These are phyloP conservation scores for Phataginus tricuspis DNA, from an alignment of 2,797 vertebrate species.

Conservation along the genomic window DNA sequence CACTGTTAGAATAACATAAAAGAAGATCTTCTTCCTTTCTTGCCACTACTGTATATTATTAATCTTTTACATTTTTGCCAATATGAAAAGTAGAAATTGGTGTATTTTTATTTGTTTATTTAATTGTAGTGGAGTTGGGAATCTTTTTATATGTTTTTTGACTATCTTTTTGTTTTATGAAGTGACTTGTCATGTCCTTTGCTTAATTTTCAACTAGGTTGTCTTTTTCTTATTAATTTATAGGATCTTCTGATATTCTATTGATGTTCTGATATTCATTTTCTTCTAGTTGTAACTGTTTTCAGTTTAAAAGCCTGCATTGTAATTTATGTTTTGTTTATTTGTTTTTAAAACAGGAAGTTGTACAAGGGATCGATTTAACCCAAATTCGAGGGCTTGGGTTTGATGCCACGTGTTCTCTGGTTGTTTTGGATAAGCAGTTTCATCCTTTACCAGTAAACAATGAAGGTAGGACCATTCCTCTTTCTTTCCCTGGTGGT, in stretches of 20 bases:
- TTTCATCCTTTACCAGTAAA: slow-evolving; percentile 93
- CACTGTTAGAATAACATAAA: background rate
- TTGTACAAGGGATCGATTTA: slow-evolving; percentile 86
- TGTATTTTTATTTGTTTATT: slow-evolving; percentile 53
- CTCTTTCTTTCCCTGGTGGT: background rate
- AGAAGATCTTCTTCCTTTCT: background rate
- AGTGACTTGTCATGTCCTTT: background rate
- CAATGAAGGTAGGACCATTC: slow-evolving; percentile 86
- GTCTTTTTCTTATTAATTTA: slow-evolving; percentile 34
- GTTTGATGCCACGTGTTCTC: slow-evolving; percentile 96
- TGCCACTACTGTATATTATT: background rate
- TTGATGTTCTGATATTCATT: slow-evolving; percentile 19
- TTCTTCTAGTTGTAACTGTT: background rate
- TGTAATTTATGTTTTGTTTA: slow-evolving; percentile 40
- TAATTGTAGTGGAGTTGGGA: background rate
- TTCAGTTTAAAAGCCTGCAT: slow-evolving; percentile 21
- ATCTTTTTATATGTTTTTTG: slow-evolving; percentile 12
- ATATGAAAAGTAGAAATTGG: background rate
- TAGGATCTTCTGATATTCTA: slow-evolving; percentile 24
- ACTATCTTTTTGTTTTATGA: slow-evolving; percentile 47
- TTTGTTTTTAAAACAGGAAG: slow-evolving; percentile 87
- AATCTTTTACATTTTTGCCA: background rate
- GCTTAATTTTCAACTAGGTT: slow-evolving; percentile 57
- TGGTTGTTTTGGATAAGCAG: slow-evolving; percentile 93
- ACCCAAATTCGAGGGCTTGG: slow-evolving; percentile 91